These are phyloP conservation scores for Dipodomys spectabilis DNA, from an alignment of 2,113 vertebrate species.

Conservation along the genomic window DNA sequence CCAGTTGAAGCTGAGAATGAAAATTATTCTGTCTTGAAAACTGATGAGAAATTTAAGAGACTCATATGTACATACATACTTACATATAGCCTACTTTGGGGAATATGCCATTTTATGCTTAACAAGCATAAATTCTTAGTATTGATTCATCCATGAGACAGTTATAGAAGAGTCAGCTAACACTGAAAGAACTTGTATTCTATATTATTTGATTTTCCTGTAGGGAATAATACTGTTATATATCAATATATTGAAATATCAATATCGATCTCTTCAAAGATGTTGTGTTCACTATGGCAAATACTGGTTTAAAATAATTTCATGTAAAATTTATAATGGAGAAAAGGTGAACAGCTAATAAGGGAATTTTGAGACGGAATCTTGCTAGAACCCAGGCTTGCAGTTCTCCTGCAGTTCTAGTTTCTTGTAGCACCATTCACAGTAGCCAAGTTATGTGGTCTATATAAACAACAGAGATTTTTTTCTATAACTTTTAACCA, in stretches of 20 bases:
- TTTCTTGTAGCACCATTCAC: too few species aligned
- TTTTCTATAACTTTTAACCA: too few species aligned
- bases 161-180: slow-evolving; percentile 29
- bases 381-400: neutral
- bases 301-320: slow-evolving; percentile 39
- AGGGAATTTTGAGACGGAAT: neutral
- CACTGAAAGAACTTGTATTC: neutral
- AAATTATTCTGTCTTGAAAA: slow-evolving; percentile 53
- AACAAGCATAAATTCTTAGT: slow-evolving; percentile 8
- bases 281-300: neutral
- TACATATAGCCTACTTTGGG: neutral
- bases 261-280: neutral
- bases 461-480: too few species aligned
- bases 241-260: neutral
- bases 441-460: too few species aligned
- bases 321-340: slow-evolving; percentile 33
- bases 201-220: slow-evolving; percentile 6
- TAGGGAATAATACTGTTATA: neutral
- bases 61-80: neutral
- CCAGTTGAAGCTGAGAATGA: slow-evolving; percentile 43
- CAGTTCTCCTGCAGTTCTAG: neutral
- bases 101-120: slow-evolving; percentile 37
- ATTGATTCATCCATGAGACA: neutral
- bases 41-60: slow-evolving; percentile 13
- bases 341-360: slow-evolving; percentile 20